Evolutionary conservation across 2,888 invertebrate genomes (phyloP), one percentile per base, ranked within the genome.

Genomic region (Drosophila demipolita): DNA sequence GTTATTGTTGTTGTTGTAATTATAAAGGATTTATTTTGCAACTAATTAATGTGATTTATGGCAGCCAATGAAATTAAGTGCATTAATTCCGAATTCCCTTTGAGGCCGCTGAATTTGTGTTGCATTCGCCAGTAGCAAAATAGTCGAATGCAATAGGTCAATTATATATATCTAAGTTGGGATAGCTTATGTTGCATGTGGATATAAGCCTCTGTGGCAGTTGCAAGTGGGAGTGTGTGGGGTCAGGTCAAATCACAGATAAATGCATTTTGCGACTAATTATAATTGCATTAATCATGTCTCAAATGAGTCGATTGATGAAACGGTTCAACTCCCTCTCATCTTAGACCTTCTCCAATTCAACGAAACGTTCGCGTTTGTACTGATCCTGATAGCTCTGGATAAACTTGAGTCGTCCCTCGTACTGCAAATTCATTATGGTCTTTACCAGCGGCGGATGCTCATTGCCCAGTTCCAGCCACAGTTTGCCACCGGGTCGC

Each of bases 341-440:
- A 23, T n/a, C 12, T 80, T 91, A 92, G 70, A 90, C 66, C 83
- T 94, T 94, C 73, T 93, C 87, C 69, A 95, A 92, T 90, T 95
- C 94, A n/a, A 95, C 94, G 86, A 95, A 95, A 78, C 95, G 93
- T 70, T 94, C 94, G 62, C 94, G 94, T 60, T 94, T 93, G 89
- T 93, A 94, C 83, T 94, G 94, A 92, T 95, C 95, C 77, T 94
- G 92, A 76, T 94, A 93, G 11, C 93, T 93, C 20, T 92, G 86
- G 17, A 93, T 87, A 74, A 93, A 94, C 53, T 90, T 90, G 0
- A 95, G 90, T 26, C 93, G 86, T 15, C 86, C 88, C 38, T 90
- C 69, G 65, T 91, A 93, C 62, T 94, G 92, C 12, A 91, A 85
- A 36, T 93, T 83, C 65, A 94, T 92, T 77, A 93, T 93, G 42